These are phyloP conservation scores for Lepidostoma basale DNA, from an alignment of 1,140 invertebrate species.

Conservation along the genomic window DNA sequence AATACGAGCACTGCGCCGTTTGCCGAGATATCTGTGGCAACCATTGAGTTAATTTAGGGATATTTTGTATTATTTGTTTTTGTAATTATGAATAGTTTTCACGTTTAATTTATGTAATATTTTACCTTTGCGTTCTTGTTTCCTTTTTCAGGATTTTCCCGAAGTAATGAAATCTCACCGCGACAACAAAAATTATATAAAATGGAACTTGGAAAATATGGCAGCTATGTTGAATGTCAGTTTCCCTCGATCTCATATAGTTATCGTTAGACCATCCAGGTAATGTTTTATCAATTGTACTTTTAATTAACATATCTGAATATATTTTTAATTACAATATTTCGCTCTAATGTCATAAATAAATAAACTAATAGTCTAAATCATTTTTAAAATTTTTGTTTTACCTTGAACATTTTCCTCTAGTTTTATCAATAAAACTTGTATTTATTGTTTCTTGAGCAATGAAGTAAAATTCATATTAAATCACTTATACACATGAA, in stretches of 20 bases:
- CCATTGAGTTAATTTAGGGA: too few species aligned
- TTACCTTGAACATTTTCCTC: too few species aligned
- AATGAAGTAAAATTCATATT: too few species aligned
- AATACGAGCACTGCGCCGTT: too few species aligned
- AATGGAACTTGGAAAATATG: slow-evolving; percentile 81
- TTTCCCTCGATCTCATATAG: slow-evolving; percentile 74
- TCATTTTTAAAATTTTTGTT: too few species aligned
- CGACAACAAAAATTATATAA: slow-evolving; percentile 73
- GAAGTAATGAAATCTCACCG: slow-evolving; percentile 78
- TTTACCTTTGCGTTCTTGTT: too few species aligned
- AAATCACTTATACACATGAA: too few species aligned
- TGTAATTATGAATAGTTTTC: neutral
- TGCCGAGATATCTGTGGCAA: too few species aligned
- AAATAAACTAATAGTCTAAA: too few species aligned
- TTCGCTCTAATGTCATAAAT: too few species aligned
- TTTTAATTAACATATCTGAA: neutral
- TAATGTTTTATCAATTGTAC: slow-evolving; percentile 50
- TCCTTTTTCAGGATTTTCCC: slow-evolving; percentile 70
- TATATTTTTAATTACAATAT: neutral
- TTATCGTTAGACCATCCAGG: slow-evolving; percentile 84
- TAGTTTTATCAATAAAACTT: too few species aligned
- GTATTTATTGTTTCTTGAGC: too few species aligned
- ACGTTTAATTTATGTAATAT: slow-evolving; percentile 12
- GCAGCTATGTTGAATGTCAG: slow-evolving; percentile 68
- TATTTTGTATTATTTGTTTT: neutral